phyloP scores from a whole-genome alignment of 2,113 vertebrate species.

The Urocolius indicus region DNA sequence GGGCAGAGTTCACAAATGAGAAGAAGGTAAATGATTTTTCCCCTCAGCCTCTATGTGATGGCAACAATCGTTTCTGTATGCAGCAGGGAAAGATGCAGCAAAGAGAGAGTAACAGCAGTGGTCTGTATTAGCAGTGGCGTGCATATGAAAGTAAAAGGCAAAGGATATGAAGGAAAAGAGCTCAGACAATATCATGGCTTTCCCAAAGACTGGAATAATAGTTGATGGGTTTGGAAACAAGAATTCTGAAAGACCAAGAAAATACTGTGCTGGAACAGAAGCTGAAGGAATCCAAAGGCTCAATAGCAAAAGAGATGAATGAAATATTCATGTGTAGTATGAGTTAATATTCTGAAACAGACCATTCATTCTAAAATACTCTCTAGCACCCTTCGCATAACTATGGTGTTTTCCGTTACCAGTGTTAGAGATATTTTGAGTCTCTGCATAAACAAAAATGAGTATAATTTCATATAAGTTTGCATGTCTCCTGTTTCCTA shows the following conservation, averaged over 20 bases:
- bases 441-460: not conserved
- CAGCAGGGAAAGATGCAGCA: not conserved
- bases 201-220: not conserved
- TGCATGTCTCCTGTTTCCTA: not conserved
- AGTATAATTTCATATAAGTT: not conserved
- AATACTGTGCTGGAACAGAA: not conserved
- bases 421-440: not conserved
- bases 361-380: not conserved
- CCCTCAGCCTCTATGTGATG: not conserved
- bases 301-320: not conserved
- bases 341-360: slow-evolving; percentile 12
- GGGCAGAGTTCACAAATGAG: not conserved
- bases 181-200: not conserved
- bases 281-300: not conserved
- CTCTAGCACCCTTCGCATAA: not conserved
- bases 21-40: not conserved
- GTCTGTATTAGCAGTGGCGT: not conserved
- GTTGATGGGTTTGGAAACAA: not conserved
- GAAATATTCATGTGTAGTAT: not conserved
- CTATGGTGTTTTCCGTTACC: not conserved
- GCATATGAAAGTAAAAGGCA: not conserved
- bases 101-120: not conserved
- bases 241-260: not conserved
- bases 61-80: not conserved
- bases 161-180: not conserved